Base-by-base conservation (phyloP, 2,113 vertebrate genomes). In the Chionomys nivalis region DNA sequence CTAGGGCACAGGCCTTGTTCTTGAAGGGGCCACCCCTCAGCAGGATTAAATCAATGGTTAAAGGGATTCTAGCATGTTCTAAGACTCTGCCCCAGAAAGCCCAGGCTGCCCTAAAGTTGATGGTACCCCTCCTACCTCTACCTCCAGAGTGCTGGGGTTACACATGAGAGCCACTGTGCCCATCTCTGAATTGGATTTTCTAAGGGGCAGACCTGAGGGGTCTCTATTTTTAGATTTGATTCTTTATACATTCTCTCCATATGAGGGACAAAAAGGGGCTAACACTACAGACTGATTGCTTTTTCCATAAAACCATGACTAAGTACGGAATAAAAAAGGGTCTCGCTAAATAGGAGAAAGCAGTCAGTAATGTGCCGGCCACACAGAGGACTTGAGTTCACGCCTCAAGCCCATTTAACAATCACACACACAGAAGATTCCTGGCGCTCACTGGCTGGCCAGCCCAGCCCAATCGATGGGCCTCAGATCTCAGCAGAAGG, bases 171-270 rank as follows among this genome's bases (percentile, higher is more conserved):
- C 44, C 31, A 68, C 31, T 7, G 16, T 44, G 26, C 61, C 82
- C 42, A 49, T 10, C 65, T 87, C 44, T 24, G 55, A 93, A 73
- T 65, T 65, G 70, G 65, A 75, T 39, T 79, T 78, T 88, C 26
- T 49, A 31, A 31, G 42, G 36, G 77, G 36, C 65, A 90, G 26
- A 87, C 47, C 63, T 19, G 23, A 87, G 61, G 58, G 91, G 36
- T 90, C 63, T 93, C 42, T 75, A 44, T 13, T 92, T 93, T 94
- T 83, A 68, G 31, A 49, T 77, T 75, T 85, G 47, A 92, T 83
- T 83, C 44, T 96, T 70, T 90, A 93, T 6, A 44, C 21, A 55
- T 88, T 75, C 52, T 61, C 49, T 44, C 77, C 11, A 89, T 14
- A 0, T 78, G 91, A 1, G 5, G 58, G 76, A 79, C 68, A 42